A percentile compares a stretch with the other conserved stretches of the same genome.
Evolutionary conservation across 2,888 invertebrate species (phyloP).

Genomic region (Tiliacea aurago): DNA sequence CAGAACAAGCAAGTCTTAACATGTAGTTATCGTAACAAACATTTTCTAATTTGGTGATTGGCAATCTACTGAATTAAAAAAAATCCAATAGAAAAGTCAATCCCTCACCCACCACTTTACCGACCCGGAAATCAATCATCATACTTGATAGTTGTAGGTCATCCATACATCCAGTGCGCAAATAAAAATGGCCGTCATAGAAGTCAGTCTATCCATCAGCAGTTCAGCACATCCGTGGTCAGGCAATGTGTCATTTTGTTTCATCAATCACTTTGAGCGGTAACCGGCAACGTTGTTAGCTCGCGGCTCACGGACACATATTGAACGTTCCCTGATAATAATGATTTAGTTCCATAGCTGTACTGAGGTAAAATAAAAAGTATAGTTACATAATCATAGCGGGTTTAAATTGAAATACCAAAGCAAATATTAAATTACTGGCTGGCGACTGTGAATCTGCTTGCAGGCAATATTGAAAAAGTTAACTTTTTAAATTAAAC

Average conservation of each 20-base stretch:
- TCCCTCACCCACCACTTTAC: not conserved
- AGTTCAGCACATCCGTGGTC: conserved; percentile 19
- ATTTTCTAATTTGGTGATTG: too few relatives aligned
- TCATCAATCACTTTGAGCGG: conserved; percentile 47
- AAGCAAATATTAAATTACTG: conserved; percentile 8
- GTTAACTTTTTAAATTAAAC: conserved; percentile 11
- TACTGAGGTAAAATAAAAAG: not conserved
- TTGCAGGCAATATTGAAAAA: conserved; percentile 9
- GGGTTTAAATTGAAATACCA: conserved; percentile 7
- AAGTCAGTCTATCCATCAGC: conserved; percentile 28
- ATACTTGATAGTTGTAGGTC: not conserved
- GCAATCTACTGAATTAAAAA: too few relatives aligned
- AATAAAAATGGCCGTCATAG: conserved; percentile 37
- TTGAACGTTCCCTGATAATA: conserved; percentile 26
- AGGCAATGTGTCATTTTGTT: conserved; percentile 44
- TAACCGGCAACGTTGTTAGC: not conserved
- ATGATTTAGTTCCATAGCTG: conserved; percentile 30
- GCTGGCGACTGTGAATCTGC: not conserved
- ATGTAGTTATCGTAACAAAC: too few relatives aligned
- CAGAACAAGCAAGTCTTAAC: too few relatives aligned
- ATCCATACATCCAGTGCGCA: conserved; percentile 16
- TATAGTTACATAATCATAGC: not conserved
- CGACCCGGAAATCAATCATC: not conserved
- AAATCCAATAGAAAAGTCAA: not conserved
- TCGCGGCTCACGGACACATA: conserved; percentile 7